phyloP scores from a whole-genome alignment of 2,113 vertebrate species.

The Desmodus rotundus region DNA sequence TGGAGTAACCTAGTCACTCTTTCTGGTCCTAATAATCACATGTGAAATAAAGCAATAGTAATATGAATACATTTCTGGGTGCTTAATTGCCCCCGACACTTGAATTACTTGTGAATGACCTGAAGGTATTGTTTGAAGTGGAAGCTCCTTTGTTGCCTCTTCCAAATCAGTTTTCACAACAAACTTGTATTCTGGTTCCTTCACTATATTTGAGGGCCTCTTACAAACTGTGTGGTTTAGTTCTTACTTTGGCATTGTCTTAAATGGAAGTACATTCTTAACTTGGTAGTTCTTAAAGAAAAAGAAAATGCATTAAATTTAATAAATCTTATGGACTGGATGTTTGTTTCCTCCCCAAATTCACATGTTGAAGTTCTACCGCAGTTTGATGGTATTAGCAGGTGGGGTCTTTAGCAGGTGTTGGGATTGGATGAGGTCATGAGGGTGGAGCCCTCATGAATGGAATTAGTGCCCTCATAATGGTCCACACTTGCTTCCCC shows the following conservation, averaged over 20 bases:
- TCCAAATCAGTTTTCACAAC: neutral
- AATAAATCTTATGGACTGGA: neutral
- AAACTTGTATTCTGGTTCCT: neutral
- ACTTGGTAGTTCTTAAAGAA: neutral
- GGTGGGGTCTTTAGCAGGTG: neutral
- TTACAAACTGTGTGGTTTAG: neutral
- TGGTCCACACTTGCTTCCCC: neutral
- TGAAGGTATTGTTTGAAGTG: neutral
- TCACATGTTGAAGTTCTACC: neutral
- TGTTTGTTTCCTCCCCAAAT: neutral
- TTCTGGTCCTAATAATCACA: neutral
- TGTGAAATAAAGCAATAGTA: neutral
- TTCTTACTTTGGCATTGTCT: neutral
- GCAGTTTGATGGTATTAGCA: neutral
- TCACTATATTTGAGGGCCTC: neutral
- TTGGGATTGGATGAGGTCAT: neutral
- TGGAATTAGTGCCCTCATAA: neutral
- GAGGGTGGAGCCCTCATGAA: neutral
- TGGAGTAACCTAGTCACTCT: neutral
- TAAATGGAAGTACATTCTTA: neutral
- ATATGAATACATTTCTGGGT: neutral
- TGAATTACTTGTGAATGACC: neutral
- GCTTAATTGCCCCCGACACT: neutral
- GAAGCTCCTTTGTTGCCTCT: neutral
- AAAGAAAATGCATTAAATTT: neutral